phyloP scores from a whole-genome alignment of 2,888 invertebrate species.

The Podabrus alpinus region DNA sequence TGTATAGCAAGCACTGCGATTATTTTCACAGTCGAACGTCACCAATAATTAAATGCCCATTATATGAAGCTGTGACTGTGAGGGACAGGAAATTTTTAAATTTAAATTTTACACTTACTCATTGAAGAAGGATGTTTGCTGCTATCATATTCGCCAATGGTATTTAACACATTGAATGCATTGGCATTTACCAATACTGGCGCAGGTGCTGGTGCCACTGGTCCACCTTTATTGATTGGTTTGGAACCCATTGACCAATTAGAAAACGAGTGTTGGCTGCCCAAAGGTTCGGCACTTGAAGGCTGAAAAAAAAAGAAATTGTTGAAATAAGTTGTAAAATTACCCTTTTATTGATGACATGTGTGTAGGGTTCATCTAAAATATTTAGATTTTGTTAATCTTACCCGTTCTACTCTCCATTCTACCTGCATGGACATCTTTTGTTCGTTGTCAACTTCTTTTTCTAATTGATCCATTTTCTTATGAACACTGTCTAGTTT shows the following conservation, averaged over 20 bases:
- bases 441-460: too few relatives aligned
- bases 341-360: too few relatives aligned
- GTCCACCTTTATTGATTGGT: neutral
- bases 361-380: too few relatives aligned
- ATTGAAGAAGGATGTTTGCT: neutral
- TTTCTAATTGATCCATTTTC: too few relatives aligned
- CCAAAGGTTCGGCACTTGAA: constrained; percentile 55
- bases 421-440: too few relatives aligned
- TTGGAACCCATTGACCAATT: constrained; percentile 50
- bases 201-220: neutral
- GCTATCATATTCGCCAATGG: constrained; percentile 47
- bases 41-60: constrained; percentile 35
- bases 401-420: too few relatives aligned
- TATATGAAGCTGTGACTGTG: constrained; percentile 9
- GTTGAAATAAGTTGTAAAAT: too few relatives aligned
- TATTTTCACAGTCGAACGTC: constrained; percentile 50
- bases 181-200: neutral
- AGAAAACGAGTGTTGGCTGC: constrained; percentile 52
- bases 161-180: constrained; percentile 49
- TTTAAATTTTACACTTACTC: constrained; percentile 30
- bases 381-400: too few relatives aligned
- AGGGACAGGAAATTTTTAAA: neutral
- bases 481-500: too few relatives aligned
- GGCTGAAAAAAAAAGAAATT: too few relatives aligned
- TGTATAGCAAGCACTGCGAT: constrained; percentile 38